Evolutionary conservation across 1,140 invertebrate species (phyloP), one percentile per base, ranked within the genome.

Genomic region (Atta cephalotes): DNA sequence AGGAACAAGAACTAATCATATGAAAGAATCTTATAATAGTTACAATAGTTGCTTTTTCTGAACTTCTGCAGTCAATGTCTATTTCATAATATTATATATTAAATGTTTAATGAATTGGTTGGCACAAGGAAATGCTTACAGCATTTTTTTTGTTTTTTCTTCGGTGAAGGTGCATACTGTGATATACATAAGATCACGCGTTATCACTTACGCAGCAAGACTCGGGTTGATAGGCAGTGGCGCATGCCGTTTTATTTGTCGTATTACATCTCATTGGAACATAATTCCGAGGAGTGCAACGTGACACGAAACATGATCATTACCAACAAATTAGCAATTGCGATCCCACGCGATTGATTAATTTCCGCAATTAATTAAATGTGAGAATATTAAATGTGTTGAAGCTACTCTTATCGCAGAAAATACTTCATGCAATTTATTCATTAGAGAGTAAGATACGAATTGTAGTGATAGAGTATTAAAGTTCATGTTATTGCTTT

Each of bases 241-340:
- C 65, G 14, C 35, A 18, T 66, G 31, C 3, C 18, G 18, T 49
- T 45, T n/a, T 14, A 9, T 49, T n/a, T 49, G 39, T 70, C 66
- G 66, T 49, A 70, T 70, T 49, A 70, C n/a, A 7, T 70, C 12
- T 49, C 39, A 10, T 45, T 10, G 66, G 12, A 49, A 49, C 21
- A 9, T 35, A 28, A 66, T 66, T 9, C 35, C 39, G n/a, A 45
- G 18, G 10, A 49, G n/a, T 49, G 39, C 39, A 39, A 51, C 12
- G 39, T 51, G 21, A 49, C 5, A 21, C 25, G 45, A 51, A 70
- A 70, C 2, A 2, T 39, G 39, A 49, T 45, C 35, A 21, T 70
- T 70, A n/a, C 35, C 45, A 16, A 70, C 12, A 51, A 51, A 70
- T 51, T 49, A 70, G 66, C 21, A 21, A 51, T 70, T 68, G 31